These are phyloP conservation scores for Tethea ocularis DNA, from an alignment of 2,888 invertebrate species.

Conservation along the genomic window DNA sequence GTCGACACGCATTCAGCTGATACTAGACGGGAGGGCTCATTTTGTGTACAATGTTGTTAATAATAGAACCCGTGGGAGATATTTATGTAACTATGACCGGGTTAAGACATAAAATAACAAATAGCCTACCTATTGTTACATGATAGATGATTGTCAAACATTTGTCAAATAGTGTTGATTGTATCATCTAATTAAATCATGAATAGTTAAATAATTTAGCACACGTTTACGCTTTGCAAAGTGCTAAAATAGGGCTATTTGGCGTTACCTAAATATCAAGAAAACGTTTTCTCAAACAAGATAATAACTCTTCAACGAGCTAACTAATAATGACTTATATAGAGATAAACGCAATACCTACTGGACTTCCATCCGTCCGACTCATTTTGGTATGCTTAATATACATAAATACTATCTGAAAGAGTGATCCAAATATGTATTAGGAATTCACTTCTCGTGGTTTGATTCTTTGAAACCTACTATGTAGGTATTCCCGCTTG, in stretches of 20 bases:
- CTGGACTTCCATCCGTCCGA: neutral
- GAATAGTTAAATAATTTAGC: no score
- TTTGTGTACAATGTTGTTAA: constrained; percentile 66
- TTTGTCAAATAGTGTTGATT: neutral
- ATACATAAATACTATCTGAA: constrained; percentile 8
- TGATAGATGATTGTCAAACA: constrained; percentile 12
- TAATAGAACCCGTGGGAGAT: constrained; percentile 74
- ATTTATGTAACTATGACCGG: constrained; percentile 80
- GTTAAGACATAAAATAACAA: constrained; percentile 69
- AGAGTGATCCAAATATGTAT: neutral
- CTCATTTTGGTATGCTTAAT: constrained; percentile 17
- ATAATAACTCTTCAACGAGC: neutral
- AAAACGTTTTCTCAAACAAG: constrained; percentile 2
- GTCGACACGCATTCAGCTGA: constrained; percentile 37
- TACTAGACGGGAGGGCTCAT: constrained; percentile 62
- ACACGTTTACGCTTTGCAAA: constrained; percentile 15
- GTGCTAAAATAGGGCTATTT: neutral
- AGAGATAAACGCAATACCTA: constrained; percentile 10
- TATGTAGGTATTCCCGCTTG: no score
- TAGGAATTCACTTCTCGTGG: neutral
- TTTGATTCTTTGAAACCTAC: neutral
- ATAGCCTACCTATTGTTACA: neutral
- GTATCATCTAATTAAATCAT: no score
- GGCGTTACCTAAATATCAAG: neutral
- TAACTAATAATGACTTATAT: constrained; percentile 11